Evolutionary conservation across 2,888 invertebrate genomes (phyloP).

Genomic region (Napeogenes sylphis): DNA sequence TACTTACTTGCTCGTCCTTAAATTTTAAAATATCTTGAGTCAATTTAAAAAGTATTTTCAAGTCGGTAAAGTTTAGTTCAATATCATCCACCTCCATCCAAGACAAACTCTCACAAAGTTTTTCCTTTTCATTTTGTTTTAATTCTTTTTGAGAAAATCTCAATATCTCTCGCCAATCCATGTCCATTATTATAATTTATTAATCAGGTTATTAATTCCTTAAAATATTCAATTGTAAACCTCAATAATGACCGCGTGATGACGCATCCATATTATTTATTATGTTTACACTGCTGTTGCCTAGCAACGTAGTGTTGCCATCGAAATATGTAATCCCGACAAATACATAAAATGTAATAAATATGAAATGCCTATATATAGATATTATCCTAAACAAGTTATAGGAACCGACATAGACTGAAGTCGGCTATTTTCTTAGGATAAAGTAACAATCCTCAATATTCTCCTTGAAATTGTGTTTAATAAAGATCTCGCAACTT

Average conservation of each 20-base stretch:
- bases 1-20: conserved; percentile 81
- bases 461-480: too few relatives aligned
- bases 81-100: conserved; percentile 80
- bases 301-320: conserved; percentile 41
- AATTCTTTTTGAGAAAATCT: conserved; percentile 75
- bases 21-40: conserved; percentile 83
- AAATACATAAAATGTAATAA: too few relatives aligned
- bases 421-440: too few relatives aligned
- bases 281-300: conserved; percentile 42
- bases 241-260: too few relatives aligned
- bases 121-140: conserved; percentile 79
- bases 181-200: conserved; percentile 54
- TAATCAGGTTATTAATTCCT: not conserved
- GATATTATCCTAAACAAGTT: too few relatives aligned
- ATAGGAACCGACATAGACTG: too few relatives aligned
- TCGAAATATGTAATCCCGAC: conserved; percentile 2
- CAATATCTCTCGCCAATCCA: conserved; percentile 79
- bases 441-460: too few relatives aligned
- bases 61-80: conserved; percentile 74
- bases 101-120: conserved; percentile 78
- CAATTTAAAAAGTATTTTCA: conserved; percentile 77
- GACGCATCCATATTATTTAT: not conserved
- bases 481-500: too few relatives aligned
- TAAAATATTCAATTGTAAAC: not conserved
- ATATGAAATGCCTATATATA: too few relatives aligned